phyloP scores from a whole-genome alignment of 1,140 invertebrate genomes.

The Cydia splendana region DNA sequence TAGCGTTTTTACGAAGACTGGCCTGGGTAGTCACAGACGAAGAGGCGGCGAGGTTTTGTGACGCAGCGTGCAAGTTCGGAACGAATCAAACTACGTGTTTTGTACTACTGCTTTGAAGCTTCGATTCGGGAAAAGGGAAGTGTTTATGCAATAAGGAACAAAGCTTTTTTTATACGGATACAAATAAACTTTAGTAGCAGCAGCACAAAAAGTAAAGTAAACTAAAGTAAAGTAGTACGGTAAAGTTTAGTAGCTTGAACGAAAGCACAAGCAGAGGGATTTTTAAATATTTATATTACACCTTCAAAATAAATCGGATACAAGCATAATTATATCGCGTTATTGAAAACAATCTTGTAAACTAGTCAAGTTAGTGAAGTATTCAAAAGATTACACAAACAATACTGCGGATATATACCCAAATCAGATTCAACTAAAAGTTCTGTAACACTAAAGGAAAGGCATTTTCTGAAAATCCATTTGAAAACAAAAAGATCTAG shows the following conservation, averaged over 20 bases:
- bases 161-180: not conserved
- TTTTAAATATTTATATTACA: too few relatives aligned
- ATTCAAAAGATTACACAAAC: too few relatives aligned
- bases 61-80: slow-evolving; percentile 60
- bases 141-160: slow-evolving; percentile 45
- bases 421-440: not conserved
- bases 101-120: slow-evolving; percentile 64
- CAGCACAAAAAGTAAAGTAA: too few relatives aligned
- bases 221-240: too few relatives aligned
- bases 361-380: too few relatives aligned
- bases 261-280: too few relatives aligned
- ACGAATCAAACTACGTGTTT: slow-evolving; percentile 74
- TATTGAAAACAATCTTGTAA: too few relatives aligned
- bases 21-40: slow-evolving; percentile 45
- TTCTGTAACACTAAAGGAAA: not conserved
- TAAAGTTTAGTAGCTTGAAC: too few relatives aligned
- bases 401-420: not conserved
- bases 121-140: slow-evolving; percentile 51
- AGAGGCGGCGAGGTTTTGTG: slow-evolving; percentile 61
- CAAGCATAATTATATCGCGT: not conserved
- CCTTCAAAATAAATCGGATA: not conserved
- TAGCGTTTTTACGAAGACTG: not conserved
- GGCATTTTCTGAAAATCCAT: slow-evolving; percentile 1
- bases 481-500: not conserved
- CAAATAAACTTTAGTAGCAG: too few relatives aligned